These are phyloP conservation scores for Lasioglossum vierecki DNA, from an alignment of 2,888 invertebrate genomes.

Conservation along the genomic window DNA sequence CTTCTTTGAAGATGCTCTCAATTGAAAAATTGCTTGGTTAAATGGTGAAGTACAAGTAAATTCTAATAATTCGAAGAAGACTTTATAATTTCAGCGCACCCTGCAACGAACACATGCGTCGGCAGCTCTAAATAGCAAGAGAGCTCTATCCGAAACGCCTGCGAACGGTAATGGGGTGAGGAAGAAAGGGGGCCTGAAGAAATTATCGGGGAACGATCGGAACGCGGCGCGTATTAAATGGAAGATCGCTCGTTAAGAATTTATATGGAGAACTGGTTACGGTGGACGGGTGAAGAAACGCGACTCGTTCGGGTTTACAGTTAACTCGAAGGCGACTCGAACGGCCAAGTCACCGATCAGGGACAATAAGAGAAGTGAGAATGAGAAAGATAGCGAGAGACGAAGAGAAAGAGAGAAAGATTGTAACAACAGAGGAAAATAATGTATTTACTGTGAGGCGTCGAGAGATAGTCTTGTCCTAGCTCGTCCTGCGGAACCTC, in stretches of 20 bases:
- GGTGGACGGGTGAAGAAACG: conserved; percentile 9
- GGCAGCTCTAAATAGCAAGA: neutral
- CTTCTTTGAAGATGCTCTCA: no score
- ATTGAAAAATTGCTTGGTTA: no score
- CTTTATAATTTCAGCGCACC: neutral
- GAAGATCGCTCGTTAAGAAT: conserved; percentile 20
- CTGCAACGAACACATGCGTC: neutral
- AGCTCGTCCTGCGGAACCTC: conserved; percentile 85
- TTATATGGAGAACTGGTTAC: conserved; percentile 26
- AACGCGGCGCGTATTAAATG: conserved; percentile 14
- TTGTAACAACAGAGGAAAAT: neutral
- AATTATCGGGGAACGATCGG: conserved; percentile 23
- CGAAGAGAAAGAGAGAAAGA: neutral
- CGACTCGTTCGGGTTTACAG: conserved; percentile 21
- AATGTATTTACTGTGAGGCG: conserved; percentile 85
- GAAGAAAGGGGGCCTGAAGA: neutral
- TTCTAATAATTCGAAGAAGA: no score
- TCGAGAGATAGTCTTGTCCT: conserved; percentile 86
- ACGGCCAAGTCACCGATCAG: neutral
- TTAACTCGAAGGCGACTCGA: conserved; percentile 18
- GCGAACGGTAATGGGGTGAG: neutral
- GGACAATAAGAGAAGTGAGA: conserved; percentile 3
- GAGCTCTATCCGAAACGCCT: conserved; percentile 1
- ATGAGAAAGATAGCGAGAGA: neutral
- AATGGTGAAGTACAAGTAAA: no score